These are phyloP conservation scores for Xylota sylvarum DNA, from an alignment of 2,888 invertebrate species.

Conservation along the genomic window DNA sequence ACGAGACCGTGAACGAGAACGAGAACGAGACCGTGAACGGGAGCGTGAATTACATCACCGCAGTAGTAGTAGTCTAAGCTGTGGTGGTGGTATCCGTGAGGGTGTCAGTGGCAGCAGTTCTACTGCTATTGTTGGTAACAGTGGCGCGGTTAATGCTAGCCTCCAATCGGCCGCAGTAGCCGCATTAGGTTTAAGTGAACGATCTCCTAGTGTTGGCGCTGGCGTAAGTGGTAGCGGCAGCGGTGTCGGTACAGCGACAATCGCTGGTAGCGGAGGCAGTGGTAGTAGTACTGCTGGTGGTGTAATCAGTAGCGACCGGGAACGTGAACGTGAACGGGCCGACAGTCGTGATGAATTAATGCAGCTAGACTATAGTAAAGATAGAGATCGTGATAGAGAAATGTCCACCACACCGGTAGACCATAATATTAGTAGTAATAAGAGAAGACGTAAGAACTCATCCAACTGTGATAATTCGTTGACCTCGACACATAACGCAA, in stretches of 20 bases:
- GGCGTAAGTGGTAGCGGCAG: slow-evolving; percentile 81
- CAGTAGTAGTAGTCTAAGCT: slow-evolving; percentile 83
- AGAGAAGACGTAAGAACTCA: slow-evolving; percentile 86
- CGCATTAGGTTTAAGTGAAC: slow-evolving; percentile 83
- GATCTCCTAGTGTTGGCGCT: slow-evolving; percentile 84
- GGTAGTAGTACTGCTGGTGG: slow-evolving; percentile 80
- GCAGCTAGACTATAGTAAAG: slow-evolving; percentile 84
- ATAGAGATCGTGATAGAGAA: slow-evolving; percentile 88
- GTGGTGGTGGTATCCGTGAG: slow-evolving; percentile 78
- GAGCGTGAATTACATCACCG: slow-evolving; percentile 83
- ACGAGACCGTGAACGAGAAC: slow-evolving; percentile 81
- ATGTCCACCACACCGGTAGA: slow-evolving; percentile 85
- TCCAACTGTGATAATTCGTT: slow-evolving; percentile 88
- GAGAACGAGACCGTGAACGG: slow-evolving; percentile 80
- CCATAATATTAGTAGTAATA: slow-evolving; percentile 86
- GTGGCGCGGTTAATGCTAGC: slow-evolving; percentile 81
- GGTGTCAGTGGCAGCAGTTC: slow-evolving; percentile 78
- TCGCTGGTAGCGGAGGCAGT: slow-evolving; percentile 78
- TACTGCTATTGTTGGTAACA: slow-evolving; percentile 81
- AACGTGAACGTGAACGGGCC: slow-evolving; percentile 80
- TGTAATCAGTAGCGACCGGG: slow-evolving; percentile 81
- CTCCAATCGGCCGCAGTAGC: slow-evolving; percentile 81
- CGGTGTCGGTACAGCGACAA: slow-evolving; percentile 78
- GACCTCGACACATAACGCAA: slow-evolving; percentile 86
- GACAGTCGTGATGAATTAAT: slow-evolving; percentile 84